Base-by-base conservation (phyloP, 2,113 vertebrate genomes). In the Pelvicachromis taeniatus region DNA sequence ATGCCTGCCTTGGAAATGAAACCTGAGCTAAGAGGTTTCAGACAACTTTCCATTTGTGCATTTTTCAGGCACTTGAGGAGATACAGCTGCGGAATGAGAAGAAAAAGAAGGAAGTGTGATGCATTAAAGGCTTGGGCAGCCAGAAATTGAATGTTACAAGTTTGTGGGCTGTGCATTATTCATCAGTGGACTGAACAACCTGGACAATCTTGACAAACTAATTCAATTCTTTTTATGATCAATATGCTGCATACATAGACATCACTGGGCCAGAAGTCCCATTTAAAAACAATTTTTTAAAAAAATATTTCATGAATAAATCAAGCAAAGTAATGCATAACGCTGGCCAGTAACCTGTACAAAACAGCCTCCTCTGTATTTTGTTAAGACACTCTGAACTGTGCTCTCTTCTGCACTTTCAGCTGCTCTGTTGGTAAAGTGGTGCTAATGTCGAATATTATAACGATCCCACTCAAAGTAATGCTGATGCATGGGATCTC, bases 31-130 rank as follows among this genome's bases (percentile, higher is more conserved):
- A 75, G 68, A 75, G 45, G 26, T 75, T 75, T 52, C 45, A 52
- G 26, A 75, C 42, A 19, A 75, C 45, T 52, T 75, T 75, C 70
- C 45, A 33, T 52, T 75, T 52, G 70, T 33, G 45, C 70, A 75
- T 75, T 75, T 75, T 31, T n/a, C 26, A 75, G n/a, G 26, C 70
- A 33, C 17, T n/a, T 31, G 70, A 75, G 70, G 45, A 75, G 70
- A 33, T 75, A 33, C 6, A 31, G 45, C 45, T 13, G 26, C 17
- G 45, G 45, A 33, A 52, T 52, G 70, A 75, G 45, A 52, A 75
- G 68, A 19, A 75, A 33, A 52, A 33, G 26, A 33, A 31, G 17
- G 6, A 17, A 12, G 2, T 33, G n/a, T 33, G 45, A 75, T 52
- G 45, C 70, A 33, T 75, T 75, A 13, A 75, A 52, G 42, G 42